Percentiles rank a stretch among this genome's conserved stretches.
Conservation (phyloP, 1,140 invertebrate species). For the Philopotamus ludificatus region DNA sequence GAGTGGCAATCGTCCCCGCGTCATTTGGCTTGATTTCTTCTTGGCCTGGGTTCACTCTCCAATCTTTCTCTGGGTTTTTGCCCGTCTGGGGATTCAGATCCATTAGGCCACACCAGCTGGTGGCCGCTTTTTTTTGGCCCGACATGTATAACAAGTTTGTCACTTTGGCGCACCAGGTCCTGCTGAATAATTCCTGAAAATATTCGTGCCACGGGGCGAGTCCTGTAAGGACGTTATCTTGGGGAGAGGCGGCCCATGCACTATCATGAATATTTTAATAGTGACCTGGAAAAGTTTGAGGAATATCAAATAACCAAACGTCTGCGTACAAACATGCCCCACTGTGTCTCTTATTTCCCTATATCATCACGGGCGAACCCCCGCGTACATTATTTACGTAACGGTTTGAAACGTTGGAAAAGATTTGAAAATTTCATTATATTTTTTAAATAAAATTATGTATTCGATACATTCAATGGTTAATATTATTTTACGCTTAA, state of each 20-base stretch:
- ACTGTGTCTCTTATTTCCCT: no score
- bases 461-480: no score
- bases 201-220: not conserved
- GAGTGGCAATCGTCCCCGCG: no score
- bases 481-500: no score
- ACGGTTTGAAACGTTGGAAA: no score
- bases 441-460: no score
- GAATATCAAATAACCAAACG: not conserved
- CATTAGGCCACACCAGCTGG: not conserved
- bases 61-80: not conserved
- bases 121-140: not conserved
- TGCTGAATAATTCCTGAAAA: constrained; percentile 18
- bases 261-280: constrained; percentile 18
- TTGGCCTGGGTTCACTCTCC: no score
- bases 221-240: constrained; percentile 11
- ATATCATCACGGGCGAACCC: no score
- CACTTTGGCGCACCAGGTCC: not conserved
- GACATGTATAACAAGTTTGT: not conserved
- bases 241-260: constrained; percentile 12
- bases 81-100: not conserved
- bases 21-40: no score
- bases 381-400: no score
- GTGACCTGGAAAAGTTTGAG: constrained; percentile 10
- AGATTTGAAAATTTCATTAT: no score
- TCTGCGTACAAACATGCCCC: no score